Evolutionary conservation across 2,797 vertebrate species (phyloP), one percentile per base, ranked within the genome.

Genomic region (Xyrichtys novacula): DNA sequence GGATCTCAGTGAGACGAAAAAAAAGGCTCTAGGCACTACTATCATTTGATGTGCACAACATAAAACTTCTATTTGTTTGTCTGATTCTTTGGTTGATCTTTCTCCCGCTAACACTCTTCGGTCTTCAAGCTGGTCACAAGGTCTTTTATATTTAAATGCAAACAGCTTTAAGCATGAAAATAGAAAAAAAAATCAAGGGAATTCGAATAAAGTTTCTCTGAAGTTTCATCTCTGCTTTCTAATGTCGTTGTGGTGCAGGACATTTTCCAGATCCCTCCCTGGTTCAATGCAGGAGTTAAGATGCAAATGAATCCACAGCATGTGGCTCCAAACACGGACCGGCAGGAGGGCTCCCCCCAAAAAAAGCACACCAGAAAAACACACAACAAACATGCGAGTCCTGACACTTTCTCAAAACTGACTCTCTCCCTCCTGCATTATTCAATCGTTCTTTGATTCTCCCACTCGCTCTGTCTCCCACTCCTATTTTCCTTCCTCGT

Each of bases 381-480:
- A 66, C 11, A 59, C 53, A 72, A 49, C 49, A 74, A 71, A 80
- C 54, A 44, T 46, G n/a, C 29, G 20, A 32, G 28, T 47, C 6
- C 49, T 32, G 38, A 65, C 59, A 56, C 15, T 58, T 9, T 28
- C 34, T 20, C 34, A 70, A 65, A 58, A 44, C 44, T 29, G 42
- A 29, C 66, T 61, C 60, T 70, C 59, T 55, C n/a, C n/a, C 56
- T 59, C 52, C 63, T 50, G 55, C 55, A 50, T 74, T 76, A 84
- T 88, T 87, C 49, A 72, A 42, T 80, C 73, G 84, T 80, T 60
- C 53, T 60, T 56, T 69, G 43, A 64, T 36, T 71, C 32, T 36
- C 32, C 49, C 60, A 50, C 63, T 78, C 61, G 26, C 52, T 55
- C 60, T 26, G 47, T 66, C 58, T 58, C 76, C 60, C 76, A 76